Evolutionary conservation across 2,888 invertebrate genomes (phyloP), one percentile per base, ranked within the genome.

Genomic region (Spodoptera littoralis): DNA sequence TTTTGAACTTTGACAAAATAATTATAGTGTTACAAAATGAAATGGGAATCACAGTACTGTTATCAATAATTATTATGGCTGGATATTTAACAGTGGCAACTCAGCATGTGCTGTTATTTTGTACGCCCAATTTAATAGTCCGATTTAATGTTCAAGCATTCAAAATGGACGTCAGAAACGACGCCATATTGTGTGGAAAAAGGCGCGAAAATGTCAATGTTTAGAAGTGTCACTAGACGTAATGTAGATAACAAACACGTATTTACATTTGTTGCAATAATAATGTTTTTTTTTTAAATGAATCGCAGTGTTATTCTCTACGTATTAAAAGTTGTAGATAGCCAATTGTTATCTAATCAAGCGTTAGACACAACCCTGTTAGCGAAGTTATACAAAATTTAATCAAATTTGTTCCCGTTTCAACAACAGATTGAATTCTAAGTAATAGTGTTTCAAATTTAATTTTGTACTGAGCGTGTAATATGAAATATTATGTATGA

Each of bases 81-180:
- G 55, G 58, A 60, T 64, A 72, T 75, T 75, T 65, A 24, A 51
- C 36, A 30, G 12, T 24, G 59, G 11, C 27, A 11, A 53, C 42
- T 63, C 57, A 56, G 18, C 42, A 27, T 9, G 54, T 30, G 44
- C 58, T 60, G 64, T 74, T 69, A 74, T 77, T 75, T 70, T 58
- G 68, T 55, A 53, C 56, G 41, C 66, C 65, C 61, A 65, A 51
- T 77, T 75, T 82, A 83, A 85, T 82, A 78, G 73, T 62, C 56
- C 71, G 75, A 80, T 84, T 82, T 80, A 76, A 77, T 73, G 59
- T 56, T 72, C 77, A 76, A 77, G 77, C 81, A 79, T 82, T 68
- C 50, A 65, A 63, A 83, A 82, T 73, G 77, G 77, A 67, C 69
- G 67, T 74, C 67, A 52, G 60, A 68, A 60, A 50, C 45, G 70